Evolutionary conservation across 1,140 invertebrate species (phyloP).

Genomic region (Drosophila seguyi): DNA sequence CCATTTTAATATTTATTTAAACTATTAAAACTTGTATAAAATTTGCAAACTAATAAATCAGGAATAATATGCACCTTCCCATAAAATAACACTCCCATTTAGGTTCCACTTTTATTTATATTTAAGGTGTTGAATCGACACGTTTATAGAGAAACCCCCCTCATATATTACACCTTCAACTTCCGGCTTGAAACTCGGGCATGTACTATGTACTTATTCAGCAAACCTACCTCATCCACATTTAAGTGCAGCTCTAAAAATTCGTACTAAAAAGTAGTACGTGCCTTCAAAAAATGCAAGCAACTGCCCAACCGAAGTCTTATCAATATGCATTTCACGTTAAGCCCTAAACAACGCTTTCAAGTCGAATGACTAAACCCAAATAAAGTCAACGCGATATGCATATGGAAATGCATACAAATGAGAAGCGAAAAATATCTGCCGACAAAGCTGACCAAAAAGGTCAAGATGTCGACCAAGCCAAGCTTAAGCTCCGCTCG

Average conservation of each 20-base stretch:
- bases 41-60: neutral
- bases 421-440: conserved; percentile 11
- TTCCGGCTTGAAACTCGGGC: conserved; percentile 29
- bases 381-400: conserved; percentile 37
- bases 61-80: neutral
- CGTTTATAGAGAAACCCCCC: neutral
- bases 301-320: conserved; percentile 4
- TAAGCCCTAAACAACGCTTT: conserved; percentile 45
- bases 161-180: conserved; percentile 8
- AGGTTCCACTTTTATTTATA: neutral
- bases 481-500: conserved; percentile 1
- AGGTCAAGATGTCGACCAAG: conserved; percentile 16
- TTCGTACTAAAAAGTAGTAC: conserved; percentile 43
- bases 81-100: neutral
- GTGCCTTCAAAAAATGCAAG: conserved; percentile 65
- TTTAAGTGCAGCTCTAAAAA: conserved; percentile 20
- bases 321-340: conserved; percentile 74
- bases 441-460: neutral
- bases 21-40: neutral
- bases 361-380: conserved; percentile 35
- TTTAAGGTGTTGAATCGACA: neutral
- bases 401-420: conserved; percentile 32
- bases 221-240: conserved; percentile 5
- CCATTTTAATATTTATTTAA: neutral
- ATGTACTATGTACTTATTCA: too few relatives aligned